phyloP scores from a whole-genome alignment of 2,113 vertebrate genomes.

The Uria aalge region DNA sequence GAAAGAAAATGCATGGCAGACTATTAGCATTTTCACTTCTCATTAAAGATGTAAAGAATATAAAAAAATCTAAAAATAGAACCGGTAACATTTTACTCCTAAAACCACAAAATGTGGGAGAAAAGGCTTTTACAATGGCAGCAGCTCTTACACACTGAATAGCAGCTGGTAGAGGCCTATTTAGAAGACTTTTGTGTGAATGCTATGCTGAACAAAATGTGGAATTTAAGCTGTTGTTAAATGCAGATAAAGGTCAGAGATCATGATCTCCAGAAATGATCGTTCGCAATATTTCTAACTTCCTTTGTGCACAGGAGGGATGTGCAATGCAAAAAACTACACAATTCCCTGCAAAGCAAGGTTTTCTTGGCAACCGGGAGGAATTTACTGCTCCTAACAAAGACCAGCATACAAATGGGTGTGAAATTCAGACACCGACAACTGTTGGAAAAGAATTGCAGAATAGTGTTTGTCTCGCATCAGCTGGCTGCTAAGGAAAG shows the following conservation, averaged over 20 bases:
- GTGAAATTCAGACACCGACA: slow-evolving; percentile 30
- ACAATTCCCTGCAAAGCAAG: slow-evolving; percentile 47
- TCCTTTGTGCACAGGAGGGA: slow-evolving; percentile 43
- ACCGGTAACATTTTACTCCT: slow-evolving; percentile 24
- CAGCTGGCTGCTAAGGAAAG: neutral
- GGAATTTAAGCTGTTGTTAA: slow-evolving; percentile 56
- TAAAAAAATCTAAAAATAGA: neutral
- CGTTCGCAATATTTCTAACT: slow-evolving; percentile 32
- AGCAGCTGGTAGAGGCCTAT: slow-evolving; percentile 19
- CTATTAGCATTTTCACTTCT: neutral
- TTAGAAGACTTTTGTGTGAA: slow-evolving; percentile 49
- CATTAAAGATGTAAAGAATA: slow-evolving; percentile 8
- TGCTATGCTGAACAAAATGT: slow-evolving; percentile 29
- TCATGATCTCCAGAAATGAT: slow-evolving; percentile 14
- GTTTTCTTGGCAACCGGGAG: slow-evolving; percentile 52
- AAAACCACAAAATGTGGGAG: slow-evolving; percentile 3
- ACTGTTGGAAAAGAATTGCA: neutral
- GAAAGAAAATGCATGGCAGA: neutral
- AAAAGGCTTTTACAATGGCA: slow-evolving; percentile 40
- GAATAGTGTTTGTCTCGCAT: neutral
- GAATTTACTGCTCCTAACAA: slow-evolving; percentile 56
- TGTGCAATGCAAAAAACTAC: slow-evolving; percentile 16
- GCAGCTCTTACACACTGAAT: slow-evolving; percentile 7
- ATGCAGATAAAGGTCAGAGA: slow-evolving; percentile 61
- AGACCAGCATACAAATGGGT: slow-evolving; percentile 30